Conservation (phyloP, 2,113 vertebrate genomes). For the Aplodontia rufa region DNA sequence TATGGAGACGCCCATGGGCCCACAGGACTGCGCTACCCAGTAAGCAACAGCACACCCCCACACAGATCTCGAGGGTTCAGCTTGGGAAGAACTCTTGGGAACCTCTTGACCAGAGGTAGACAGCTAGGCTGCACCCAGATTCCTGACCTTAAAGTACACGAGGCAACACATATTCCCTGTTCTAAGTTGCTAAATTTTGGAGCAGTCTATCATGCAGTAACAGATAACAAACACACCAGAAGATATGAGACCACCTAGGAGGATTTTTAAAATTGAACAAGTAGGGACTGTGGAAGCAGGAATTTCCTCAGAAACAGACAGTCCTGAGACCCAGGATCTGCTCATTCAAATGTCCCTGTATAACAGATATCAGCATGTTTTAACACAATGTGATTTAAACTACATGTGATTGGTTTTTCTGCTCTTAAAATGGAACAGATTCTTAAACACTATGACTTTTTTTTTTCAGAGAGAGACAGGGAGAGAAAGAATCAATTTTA, state of each 20-base stretch:
- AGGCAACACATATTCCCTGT: background rate
- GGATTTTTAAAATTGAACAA: background rate
- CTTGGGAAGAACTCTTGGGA: background rate
- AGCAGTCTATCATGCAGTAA: background rate
- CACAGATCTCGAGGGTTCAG: background rate
- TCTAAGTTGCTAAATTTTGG: background rate
- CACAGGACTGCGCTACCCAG: background rate
- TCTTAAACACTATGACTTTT: background rate
- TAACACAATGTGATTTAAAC: background rate
- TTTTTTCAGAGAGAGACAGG: too few species aligned
- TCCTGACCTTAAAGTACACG: background rate
- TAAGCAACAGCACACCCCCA: background rate
- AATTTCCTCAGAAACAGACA: background rate
- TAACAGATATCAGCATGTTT: background rate
- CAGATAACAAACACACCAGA: background rate
- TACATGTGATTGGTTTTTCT: background rate
- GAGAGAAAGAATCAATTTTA: too few species aligned
- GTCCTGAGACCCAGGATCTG: background rate
- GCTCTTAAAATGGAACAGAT: background rate
- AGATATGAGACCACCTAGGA: background rate
- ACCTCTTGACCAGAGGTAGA: background rate
- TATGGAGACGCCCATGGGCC: background rate
- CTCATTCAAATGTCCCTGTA: background rate
- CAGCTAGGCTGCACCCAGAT: background rate
- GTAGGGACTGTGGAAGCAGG: background rate